These are phyloP conservation scores for Micromussa lordhowensis DNA, from an alignment of 92 coral and sea anemone species.

Conservation along the genomic window DNA sequence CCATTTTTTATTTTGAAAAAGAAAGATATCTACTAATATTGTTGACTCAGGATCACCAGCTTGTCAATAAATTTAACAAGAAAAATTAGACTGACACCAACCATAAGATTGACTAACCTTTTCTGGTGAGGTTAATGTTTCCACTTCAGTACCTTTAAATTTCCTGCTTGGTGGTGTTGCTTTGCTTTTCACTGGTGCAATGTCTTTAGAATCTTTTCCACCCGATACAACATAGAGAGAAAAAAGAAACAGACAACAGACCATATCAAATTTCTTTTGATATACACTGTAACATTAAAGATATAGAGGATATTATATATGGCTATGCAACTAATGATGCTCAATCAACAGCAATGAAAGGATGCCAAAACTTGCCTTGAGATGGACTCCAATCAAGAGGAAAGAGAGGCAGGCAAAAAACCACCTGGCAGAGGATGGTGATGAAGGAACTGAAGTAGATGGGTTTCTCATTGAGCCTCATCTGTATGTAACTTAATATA, in stretches of 20 bases:
- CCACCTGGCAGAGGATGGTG: no score
- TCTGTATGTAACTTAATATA: no score
- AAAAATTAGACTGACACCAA: neutral
- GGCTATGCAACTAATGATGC: no score
- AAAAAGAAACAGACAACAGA: neutral
- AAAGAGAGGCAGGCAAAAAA: no score
- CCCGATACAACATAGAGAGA: neutral
- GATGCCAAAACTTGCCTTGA: no score
- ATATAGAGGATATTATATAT: neutral
- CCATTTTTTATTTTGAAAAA: no score
- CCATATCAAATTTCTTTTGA: neutral
- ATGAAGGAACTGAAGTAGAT: no score
- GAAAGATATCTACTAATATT: no score
- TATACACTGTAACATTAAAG: neutral
- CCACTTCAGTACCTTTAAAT: slow-evolving; percentile 19
- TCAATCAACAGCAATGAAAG: no score
- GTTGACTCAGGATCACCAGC: neutral
- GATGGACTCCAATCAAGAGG: no score
- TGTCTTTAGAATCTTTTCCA: slow-evolving; percentile 17
- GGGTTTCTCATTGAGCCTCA: no score
- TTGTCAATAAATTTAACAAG: slow-evolving; percentile 26
- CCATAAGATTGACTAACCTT: slow-evolving; percentile 11
- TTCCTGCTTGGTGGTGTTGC: slow-evolving; percentile 22
- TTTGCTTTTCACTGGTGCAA: slow-evolving; percentile 6
- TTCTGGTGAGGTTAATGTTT: slow-evolving; percentile 31